These are phyloP conservation scores for Okamejei kenojei DNA, from an alignment of 2,797 vertebrate genomes.

Conservation along the genomic window DNA sequence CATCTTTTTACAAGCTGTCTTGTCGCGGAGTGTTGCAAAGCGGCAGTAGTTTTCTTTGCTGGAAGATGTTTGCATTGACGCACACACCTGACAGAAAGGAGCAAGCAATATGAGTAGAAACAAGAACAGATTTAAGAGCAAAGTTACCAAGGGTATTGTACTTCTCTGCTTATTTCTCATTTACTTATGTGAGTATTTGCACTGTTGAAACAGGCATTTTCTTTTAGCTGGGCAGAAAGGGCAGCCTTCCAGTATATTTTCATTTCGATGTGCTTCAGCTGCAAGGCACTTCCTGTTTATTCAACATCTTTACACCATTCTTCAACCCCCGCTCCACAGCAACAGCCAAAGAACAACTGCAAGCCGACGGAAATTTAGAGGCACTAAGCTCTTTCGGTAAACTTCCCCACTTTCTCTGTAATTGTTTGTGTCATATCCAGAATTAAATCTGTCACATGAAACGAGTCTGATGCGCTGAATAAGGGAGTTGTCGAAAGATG, in stretches of 20 bases:
- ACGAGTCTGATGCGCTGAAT: background rate
- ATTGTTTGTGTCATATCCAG: constrained; percentile 47
- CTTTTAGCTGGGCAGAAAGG: constrained; percentile 61
- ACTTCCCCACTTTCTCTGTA: constrained; percentile 59
- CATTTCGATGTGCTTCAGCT: constrained; percentile 73
- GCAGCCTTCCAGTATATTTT: constrained; percentile 74
- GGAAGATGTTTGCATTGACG: constrained; percentile 51
- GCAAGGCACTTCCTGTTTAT: constrained; percentile 93
- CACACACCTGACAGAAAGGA: constrained; percentile 51
- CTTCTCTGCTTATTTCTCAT: constrained; percentile 60
- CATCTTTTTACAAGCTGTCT: constrained; percentile 50
- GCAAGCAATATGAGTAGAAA: constrained; percentile 52
- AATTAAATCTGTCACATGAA: constrained; percentile 36
- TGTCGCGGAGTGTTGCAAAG: constrained; percentile 40
- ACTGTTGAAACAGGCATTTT: constrained; percentile 54
- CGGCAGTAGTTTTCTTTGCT: constrained; percentile 50
- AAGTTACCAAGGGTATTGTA: constrained; percentile 41
- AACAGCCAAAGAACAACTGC: constrained; percentile 63
- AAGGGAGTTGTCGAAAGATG: constrained; percentile 29
- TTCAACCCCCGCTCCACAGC: constrained; percentile 68
- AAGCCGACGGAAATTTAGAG: constrained; percentile 56
- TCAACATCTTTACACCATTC: constrained; percentile 81
- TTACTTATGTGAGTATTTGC: constrained; percentile 58
- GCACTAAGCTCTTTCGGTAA: constrained; percentile 54
- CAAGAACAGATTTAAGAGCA: constrained; percentile 44